A percentile compares a stretch with the other conserved stretches of the same genome.
Conservation (phyloP, 2,888 invertebrate species). For the Tuta absoluta region DNA sequence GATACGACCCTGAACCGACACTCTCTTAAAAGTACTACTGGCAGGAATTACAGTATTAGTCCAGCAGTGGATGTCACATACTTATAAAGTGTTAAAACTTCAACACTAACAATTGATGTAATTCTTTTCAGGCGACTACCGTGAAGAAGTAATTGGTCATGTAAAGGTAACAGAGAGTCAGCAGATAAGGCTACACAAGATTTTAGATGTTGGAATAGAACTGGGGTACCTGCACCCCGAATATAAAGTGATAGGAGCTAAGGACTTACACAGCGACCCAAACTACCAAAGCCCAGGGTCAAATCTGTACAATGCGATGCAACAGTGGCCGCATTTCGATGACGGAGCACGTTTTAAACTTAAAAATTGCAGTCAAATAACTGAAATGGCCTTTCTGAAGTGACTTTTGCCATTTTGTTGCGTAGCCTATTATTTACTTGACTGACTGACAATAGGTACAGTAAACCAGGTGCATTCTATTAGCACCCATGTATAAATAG, state of each 20-base stretch:
- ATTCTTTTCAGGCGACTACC: conserved; percentile 61
- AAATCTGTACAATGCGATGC: conserved; percentile 55
- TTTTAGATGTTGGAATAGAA: conserved; percentile 56
- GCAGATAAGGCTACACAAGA: conserved; percentile 47
- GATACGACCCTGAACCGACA: too few relatives aligned
- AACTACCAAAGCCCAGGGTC: conserved; percentile 59
- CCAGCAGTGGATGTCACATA: too few relatives aligned
- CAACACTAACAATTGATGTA: too few relatives aligned
- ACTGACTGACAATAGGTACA: too few relatives aligned
- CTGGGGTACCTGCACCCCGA: conserved; percentile 52
- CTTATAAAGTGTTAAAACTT: too few relatives aligned
- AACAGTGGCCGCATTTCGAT: conserved; percentile 51
- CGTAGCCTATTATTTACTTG: background rate
- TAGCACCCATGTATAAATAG: too few relatives aligned
- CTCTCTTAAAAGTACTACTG: too few relatives aligned
- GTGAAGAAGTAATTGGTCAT: conserved; percentile 49
- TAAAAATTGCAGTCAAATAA: conserved; percentile 54
- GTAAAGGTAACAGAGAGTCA: conserved; percentile 54
- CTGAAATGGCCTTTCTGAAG: conserved; percentile 29
- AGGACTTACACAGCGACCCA: conserved; percentile 43
- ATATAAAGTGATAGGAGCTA: conserved; percentile 58
- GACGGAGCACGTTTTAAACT: conserved; percentile 44
- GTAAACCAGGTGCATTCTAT: too few relatives aligned
- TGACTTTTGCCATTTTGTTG: background rate
- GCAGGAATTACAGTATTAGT: too few relatives aligned